Percentiles rank a stretch among this genome's conserved stretches.
phyloP scores from a whole-genome alignment of 2,888 invertebrate genomes.

The Idaea biselata region DNA sequence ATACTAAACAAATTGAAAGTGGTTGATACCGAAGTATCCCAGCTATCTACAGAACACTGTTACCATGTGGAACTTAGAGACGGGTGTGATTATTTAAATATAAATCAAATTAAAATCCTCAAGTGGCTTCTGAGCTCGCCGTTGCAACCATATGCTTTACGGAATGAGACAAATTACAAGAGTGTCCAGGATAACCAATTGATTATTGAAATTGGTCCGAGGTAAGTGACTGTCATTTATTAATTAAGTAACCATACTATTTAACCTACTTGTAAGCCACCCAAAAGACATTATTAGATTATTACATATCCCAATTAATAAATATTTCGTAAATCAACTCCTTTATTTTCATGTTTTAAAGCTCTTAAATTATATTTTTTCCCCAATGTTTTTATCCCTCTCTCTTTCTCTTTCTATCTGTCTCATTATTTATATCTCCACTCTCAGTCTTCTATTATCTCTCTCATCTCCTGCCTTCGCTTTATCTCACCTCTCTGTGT shows the following conservation, averaged over 20 bases:
- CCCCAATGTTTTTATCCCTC: no score
- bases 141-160: constrained; percentile 81
- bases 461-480: no score
- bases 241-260: background rate
- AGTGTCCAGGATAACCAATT: constrained; percentile 56
- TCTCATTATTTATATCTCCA: no score
- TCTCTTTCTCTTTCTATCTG: no score
- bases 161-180: constrained; percentile 73
- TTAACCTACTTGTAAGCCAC: background rate
- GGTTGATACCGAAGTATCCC: constrained; percentile 67
- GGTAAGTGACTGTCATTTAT: constrained; percentile 75
- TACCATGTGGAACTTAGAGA: constrained; percentile 86
- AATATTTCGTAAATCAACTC: no score
- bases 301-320: no score
- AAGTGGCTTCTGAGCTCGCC: constrained; percentile 90
- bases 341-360: no score
- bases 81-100: constrained; percentile 71
- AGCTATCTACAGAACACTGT: constrained; percentile 87
- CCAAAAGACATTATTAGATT: no score
- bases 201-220: constrained; percentile 94
- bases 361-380: no score
- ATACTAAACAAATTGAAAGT: constrained; percentile 77
- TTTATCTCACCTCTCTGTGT: no score
- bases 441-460: no score
- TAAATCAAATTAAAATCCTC: constrained; percentile 83